phyloP scores from a whole-genome alignment of 2,888 invertebrate species.

The Lasius platythorax region DNA sequence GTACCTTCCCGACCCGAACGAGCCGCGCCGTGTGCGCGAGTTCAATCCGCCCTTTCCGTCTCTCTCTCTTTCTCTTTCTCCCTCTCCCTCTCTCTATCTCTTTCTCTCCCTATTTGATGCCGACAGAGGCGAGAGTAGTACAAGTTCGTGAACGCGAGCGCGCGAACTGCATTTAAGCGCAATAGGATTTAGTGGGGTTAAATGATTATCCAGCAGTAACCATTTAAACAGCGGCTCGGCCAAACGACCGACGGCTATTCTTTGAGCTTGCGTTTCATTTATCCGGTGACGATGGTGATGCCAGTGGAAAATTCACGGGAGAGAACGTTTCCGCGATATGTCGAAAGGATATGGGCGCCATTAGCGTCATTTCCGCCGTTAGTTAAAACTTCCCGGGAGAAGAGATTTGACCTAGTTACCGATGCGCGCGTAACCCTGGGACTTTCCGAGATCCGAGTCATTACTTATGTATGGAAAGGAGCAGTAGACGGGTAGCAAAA shows the following conservation, averaged over 20 bases:
- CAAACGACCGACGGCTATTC: slow-evolving; percentile 37
- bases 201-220: slow-evolving; percentile 47
- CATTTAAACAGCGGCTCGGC: slow-evolving; percentile 39
- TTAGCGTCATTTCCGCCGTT: slow-evolving; percentile 43
- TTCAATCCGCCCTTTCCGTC: slow-evolving; percentile 28
- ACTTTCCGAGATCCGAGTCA: slow-evolving; percentile 37
- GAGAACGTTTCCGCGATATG: slow-evolving; percentile 35
- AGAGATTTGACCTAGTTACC: slow-evolving; percentile 47
- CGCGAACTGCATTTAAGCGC: slow-evolving; percentile 35
- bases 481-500: slow-evolving; percentile 27
- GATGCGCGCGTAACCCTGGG: slow-evolving; percentile 32
- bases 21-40: slow-evolving; percentile 25
- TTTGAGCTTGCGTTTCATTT: slow-evolving; percentile 36
- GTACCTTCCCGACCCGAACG: slow-evolving; percentile 62
- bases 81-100: not conserved
- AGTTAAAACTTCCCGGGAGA: slow-evolving; percentile 45
- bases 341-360: slow-evolving; percentile 18
- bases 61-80: slow-evolving; percentile 31
- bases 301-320: slow-evolving; percentile 8
- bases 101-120: not conserved
- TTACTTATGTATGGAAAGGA: slow-evolving; percentile 53
- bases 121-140: slow-evolving; percentile 22
- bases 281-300: slow-evolving; percentile 9
- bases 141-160: slow-evolving; percentile 40
- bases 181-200: slow-evolving; percentile 48